Evolutionary conservation across 2,797 vertebrate genomes (phyloP), one percentile per base, ranked within the genome.

Genomic region (Enteromius argenteus): DNA sequence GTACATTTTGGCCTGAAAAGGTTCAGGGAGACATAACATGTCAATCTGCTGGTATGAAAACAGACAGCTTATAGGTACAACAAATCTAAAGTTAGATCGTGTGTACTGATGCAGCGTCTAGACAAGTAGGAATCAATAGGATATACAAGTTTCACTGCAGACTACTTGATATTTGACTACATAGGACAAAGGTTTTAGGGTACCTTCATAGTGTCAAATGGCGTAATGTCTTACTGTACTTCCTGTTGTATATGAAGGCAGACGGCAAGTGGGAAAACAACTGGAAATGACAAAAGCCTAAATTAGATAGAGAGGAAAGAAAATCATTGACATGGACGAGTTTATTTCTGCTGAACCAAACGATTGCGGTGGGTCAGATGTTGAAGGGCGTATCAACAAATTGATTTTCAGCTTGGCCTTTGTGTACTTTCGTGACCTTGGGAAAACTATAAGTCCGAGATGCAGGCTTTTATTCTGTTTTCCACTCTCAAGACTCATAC

Each of bases 51-150:
- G 27, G 11, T 11, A 66, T 68, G 39, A 67, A 68, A 42, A n/a
- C 68, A 75, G 56, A 69, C 67, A 82, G 17, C 53, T 44, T 84
- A 37, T 68, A 71, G n/a, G 21, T 64, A 56, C 32, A 68, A 78
- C 79, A 78, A 73, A 69, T 64, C 75, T 83, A 56, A 71, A 68
- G 79, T 80, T 76, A 79, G 76, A 83, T 56, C 21, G 60, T 46
- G 15, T 73, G 35, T 56, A 9, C 78, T 66, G 77, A 86, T 75
- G 46, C 81, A 78, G 78, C 13, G 49, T 88, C 74, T 84, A 88
- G 82, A 86, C 68, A 1, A 69, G 14, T 46, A 53, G 39, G 19
- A 79, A 86, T 88, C 87, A 62, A 88, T 88, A 58, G 10, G 1
- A 69, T 30, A 67, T 79, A 37, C 5, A 58, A 21, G 58, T n/a